phyloP scores from a whole-genome alignment of 2,113 vertebrate genomes.

The Bucco capensis region DNA sequence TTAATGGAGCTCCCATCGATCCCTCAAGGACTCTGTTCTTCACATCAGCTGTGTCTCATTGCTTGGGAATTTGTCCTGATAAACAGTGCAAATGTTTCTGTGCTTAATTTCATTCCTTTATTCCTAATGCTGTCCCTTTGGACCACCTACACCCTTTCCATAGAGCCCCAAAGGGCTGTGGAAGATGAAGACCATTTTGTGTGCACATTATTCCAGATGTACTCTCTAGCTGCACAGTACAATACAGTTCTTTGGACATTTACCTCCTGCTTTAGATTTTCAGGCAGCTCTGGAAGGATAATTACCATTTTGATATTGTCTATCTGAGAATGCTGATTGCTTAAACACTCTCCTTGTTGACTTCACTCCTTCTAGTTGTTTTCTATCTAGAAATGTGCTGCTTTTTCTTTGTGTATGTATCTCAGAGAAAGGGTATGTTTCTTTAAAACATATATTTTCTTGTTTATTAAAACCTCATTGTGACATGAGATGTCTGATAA shows the following conservation, averaged over 20 bases:
- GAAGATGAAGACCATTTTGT: neutral
- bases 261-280: conserved; percentile 1
- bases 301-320: conserved; percentile 15
- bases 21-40: conserved; percentile 18
- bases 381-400: neutral
- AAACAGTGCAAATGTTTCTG: neutral
- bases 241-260: neutral
- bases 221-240: neutral
- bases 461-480: neutral
- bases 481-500: neutral
- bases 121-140: neutral
- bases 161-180: neutral
- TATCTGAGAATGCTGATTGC: neutral
- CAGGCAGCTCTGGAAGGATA: conserved; percentile 9
- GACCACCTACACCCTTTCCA: conserved; percentile 24
- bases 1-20: neutral
- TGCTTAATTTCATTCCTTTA: neutral
- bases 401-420: neutral
- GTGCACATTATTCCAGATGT: neutral
- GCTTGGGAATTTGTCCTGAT: conserved; percentile 50
- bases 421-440: neutral
- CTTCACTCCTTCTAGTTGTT: neutral
- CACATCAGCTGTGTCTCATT: conserved; percentile 12
- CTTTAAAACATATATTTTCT: neutral
- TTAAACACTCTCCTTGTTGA: conserved; percentile 2